phyloP scores from a whole-genome alignment of 2,797 vertebrate genomes.

The Chelidonichthys spinosus region DNA sequence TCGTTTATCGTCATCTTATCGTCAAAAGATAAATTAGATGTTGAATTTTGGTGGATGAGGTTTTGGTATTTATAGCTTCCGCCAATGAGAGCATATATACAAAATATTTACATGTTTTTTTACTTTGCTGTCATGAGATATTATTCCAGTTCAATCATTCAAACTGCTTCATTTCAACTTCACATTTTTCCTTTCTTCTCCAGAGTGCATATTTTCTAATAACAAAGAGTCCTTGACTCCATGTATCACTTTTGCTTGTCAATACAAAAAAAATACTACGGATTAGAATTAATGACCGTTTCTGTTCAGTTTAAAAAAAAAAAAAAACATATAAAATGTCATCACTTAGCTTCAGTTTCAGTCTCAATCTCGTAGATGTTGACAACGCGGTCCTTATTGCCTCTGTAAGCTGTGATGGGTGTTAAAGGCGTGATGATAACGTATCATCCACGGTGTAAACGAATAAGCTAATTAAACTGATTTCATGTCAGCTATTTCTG shows the following conservation, averaged over 20 bases:
- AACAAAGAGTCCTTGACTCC: not conserved
- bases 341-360: not conserved
- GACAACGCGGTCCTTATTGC: not conserved
- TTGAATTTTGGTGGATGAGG: not conserved
- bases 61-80: not conserved
- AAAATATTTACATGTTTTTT: not conserved
- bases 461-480: not conserved
- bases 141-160: not conserved
- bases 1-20: too few relatives aligned
- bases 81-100: too few relatives aligned
- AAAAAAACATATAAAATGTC: not conserved
- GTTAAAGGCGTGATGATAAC: not conserved
- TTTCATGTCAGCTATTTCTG: not conserved
- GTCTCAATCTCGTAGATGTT: not conserved
- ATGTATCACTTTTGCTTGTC: constrained; percentile 2
- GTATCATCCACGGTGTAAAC: not conserved
- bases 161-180: not conserved
- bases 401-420: not conserved
- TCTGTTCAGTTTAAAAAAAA: not conserved
- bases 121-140: not conserved
- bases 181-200: not conserved
- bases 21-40: not conserved
- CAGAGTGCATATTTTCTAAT: not conserved
- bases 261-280: not conserved
- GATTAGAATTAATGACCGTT: not conserved